Conservation (phyloP, 2,888 invertebrate species). For the Melinaea marsaeus region DNA sequence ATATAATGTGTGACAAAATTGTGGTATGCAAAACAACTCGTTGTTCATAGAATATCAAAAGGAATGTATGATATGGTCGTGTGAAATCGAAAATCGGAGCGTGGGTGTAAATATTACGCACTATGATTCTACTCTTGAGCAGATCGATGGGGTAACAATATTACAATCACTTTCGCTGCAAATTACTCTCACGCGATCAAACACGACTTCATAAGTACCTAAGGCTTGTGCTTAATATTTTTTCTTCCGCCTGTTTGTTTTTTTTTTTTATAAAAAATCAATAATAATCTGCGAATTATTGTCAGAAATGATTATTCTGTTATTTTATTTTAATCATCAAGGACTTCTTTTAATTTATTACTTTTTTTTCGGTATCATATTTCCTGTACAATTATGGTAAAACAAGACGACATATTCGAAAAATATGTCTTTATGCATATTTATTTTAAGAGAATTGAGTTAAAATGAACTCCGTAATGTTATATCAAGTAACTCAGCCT, state of each 20-base stretch:
- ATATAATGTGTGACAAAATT: slow-evolving; percentile 62
- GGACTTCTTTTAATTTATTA: slow-evolving; percentile 1
- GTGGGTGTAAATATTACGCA: slow-evolving; percentile 65
- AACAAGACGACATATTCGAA: too few species aligned
- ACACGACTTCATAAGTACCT: too few species aligned
- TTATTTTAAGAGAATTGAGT: background rate
- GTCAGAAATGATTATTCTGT: too few species aligned
- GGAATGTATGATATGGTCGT: slow-evolving; percentile 51
- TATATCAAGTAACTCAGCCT: slow-evolving; percentile 43
- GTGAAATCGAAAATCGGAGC: slow-evolving; percentile 71
- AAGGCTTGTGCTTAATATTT: too few species aligned
- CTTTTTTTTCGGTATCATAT: background rate
- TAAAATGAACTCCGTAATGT: slow-evolving; percentile 25
- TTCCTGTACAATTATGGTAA: slow-evolving; percentile 4
- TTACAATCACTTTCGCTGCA: slow-evolving; percentile 65
- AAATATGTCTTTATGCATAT: too few species aligned
- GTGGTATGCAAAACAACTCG: slow-evolving; percentile 48
- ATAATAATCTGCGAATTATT: too few species aligned
- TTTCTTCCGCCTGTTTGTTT: too few species aligned
- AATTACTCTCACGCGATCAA: slow-evolving; percentile 43
- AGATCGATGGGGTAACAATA: slow-evolving; percentile 61
- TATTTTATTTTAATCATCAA: too few species aligned
- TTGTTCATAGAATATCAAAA: slow-evolving; percentile 40
- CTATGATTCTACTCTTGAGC: slow-evolving; percentile 56
- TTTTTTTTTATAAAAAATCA: too few species aligned